Percentiles rank a stretch among this genome's conserved stretches.
Evolutionary conservation across 2,113 vertebrate species (phyloP).

Genomic region (Spizaetus ornatus): DNA sequence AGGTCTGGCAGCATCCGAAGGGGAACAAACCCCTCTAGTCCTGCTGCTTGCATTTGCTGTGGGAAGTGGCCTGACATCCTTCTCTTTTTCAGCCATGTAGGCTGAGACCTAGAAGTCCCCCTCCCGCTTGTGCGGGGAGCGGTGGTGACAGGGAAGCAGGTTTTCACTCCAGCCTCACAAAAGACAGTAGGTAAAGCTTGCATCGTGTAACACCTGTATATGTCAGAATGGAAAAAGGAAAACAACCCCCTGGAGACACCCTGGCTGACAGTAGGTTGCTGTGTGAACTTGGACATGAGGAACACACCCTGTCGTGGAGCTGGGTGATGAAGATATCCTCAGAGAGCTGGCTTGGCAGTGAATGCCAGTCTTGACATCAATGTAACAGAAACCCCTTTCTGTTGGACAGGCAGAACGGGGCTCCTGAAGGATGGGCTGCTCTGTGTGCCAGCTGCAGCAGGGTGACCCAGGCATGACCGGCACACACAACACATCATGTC

Average conservation of each 20-base stretch:
- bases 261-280: neutral
- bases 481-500: neutral
- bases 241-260: neutral
- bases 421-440: neutral
- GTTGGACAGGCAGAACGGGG: neutral
- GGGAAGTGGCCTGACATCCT: neutral
- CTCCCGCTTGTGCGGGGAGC: neutral
- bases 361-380: neutral
- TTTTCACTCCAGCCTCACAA: neutral
- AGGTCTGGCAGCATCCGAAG: neutral
- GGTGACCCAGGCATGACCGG: neutral
- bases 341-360: neutral
- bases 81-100: neutral
- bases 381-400: neutral
- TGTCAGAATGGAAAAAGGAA: neutral
- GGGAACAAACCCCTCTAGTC: neutral
- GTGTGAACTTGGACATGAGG: neutral
- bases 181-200: neutral
- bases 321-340: neutral
- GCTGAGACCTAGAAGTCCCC: neutral
- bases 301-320: neutral
- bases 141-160: neutral
- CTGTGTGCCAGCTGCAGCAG: neutral
- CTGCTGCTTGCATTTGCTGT: neutral
- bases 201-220: neutral